Percentiles rank a stretch among this genome's conserved stretches.
Conservation (phyloP, 2,888 invertebrate species). For the Himalopsyche japonica region DNA sequence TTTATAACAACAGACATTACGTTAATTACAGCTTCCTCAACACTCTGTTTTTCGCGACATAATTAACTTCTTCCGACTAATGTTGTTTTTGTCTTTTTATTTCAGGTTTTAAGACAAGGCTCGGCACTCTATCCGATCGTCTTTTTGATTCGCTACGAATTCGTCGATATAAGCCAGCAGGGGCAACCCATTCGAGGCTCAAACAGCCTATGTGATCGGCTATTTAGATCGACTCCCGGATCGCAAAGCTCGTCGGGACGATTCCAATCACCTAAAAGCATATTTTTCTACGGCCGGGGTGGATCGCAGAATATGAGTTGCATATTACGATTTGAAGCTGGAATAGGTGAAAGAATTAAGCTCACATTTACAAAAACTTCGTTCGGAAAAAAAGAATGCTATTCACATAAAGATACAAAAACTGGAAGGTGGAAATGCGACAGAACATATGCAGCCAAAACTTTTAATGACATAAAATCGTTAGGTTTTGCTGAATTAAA, state of each 20-base stretch:
- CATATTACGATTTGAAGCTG: slow-evolving; percentile 74
- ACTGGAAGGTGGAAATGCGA: slow-evolving; percentile 73
- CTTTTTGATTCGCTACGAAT: slow-evolving; percentile 80
- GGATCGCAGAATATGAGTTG: slow-evolving; percentile 77
- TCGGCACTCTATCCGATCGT: slow-evolving; percentile 77
- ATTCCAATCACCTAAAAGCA: slow-evolving; percentile 77
- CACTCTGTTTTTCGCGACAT: neutral
- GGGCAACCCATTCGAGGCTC: slow-evolving; percentile 63
- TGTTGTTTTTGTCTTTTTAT: slow-evolving; percentile 22
- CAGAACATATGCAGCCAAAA: slow-evolving; percentile 49
- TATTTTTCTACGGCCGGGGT: slow-evolving; percentile 81
- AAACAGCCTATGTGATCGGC: slow-evolving; percentile 66
- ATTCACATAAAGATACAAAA: slow-evolving; percentile 67
- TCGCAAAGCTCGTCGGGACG: slow-evolving; percentile 62
- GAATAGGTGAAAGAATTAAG: slow-evolving; percentile 69
- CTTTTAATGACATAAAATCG: slow-evolving; percentile 50
- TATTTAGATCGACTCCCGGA: slow-evolving; percentile 56
- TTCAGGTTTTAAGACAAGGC: slow-evolving; percentile 70
- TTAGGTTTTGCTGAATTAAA: slow-evolving; percentile 63
- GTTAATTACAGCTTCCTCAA: neutral
- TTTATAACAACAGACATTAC: neutral
- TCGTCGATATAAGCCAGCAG: slow-evolving; percentile 74
- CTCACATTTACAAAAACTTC: slow-evolving; percentile 70
- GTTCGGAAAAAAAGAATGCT: slow-evolving; percentile 71
- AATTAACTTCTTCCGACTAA: neutral